phyloP scores from a whole-genome alignment of 2,797 vertebrate species.

The Caiman crocodilus region DNA sequence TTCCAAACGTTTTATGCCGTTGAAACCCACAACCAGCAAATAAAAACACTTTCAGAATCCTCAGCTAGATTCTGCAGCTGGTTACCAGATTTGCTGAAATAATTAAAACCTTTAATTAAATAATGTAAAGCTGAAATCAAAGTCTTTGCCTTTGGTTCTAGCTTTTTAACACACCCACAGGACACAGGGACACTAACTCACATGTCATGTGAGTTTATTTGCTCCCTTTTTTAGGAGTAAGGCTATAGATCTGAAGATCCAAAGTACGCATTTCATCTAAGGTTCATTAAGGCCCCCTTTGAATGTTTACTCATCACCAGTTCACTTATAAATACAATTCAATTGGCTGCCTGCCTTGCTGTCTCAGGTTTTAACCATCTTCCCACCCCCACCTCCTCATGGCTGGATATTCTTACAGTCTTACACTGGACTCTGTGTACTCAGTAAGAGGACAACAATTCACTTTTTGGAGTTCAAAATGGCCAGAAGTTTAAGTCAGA shows the following conservation, averaged over 20 bases:
- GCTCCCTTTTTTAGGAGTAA: background rate
- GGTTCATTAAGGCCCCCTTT: background rate
- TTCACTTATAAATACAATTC: background rate
- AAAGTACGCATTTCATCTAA: background rate
- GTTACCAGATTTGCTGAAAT: background rate
- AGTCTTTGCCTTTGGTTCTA: background rate
- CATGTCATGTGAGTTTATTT: background rate
- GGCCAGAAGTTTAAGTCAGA: background rate
- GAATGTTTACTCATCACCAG: background rate
- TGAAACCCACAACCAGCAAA: background rate
- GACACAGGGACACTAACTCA: background rate
- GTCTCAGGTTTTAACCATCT: background rate
- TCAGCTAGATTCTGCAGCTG: background rate
- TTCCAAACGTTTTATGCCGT: background rate
- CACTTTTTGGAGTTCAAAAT: background rate
- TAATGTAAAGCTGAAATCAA: accelerated
- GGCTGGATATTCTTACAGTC: background rate
- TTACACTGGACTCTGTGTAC: background rate
- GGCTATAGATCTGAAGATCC: background rate
- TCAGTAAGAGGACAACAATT: background rate
- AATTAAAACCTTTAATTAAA: no score
- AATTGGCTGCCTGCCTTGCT: background rate
- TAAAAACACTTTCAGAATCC: background rate
- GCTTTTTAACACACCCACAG: background rate
- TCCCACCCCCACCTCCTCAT: background rate